Percentiles rank a stretch among this genome's conserved stretches.
phyloP scores from a whole-genome alignment of 2,888 invertebrate species.

The Chaetogeoica ovagalla region DNA sequence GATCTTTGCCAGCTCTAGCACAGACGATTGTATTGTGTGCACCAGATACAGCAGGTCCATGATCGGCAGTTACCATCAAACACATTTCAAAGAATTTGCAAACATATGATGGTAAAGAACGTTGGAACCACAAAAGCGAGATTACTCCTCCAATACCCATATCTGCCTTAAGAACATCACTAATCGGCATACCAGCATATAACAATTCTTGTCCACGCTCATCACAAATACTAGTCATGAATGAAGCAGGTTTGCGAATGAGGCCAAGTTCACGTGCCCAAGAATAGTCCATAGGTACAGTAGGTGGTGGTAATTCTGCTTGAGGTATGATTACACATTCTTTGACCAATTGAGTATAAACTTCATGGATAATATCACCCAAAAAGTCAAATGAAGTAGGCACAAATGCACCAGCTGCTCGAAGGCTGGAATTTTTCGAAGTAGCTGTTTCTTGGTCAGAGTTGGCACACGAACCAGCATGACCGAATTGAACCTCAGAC shows the following conservation, averaged over 20 bases:
- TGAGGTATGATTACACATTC: slow-evolving; percentile 82
- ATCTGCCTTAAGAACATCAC: slow-evolving; percentile 82
- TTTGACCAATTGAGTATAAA: slow-evolving; percentile 76
- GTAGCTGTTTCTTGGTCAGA: slow-evolving; percentile 90
- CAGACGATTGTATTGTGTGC: slow-evolving; percentile 99
- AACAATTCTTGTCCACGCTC: slow-evolving; percentile 95
- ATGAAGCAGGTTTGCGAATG: slow-evolving; percentile 97
- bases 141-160: slow-evolving; percentile 98
- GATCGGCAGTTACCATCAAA: slow-evolving; percentile 97
- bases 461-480: slow-evolving; percentile 98
- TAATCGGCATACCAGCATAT: slow-evolving; percentile 90
- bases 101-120: slow-evolving; percentile 90
- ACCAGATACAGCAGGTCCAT: slow-evolving; percentile 97
- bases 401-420: slow-evolving; percentile 82
- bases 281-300: slow-evolving; percentile 99
- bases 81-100: slow-evolving; percentile 99
- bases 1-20: slow-evolving; percentile 94
- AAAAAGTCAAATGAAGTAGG: slow-evolving; percentile 89
- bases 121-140: slow-evolving; percentile 96
- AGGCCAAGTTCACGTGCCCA: slow-evolving; percentile 98
- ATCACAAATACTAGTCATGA: slow-evolving; percentile 99
- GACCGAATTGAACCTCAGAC: slow-evolving; percentile 94
- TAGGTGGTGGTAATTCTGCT: slow-evolving; percentile 94
- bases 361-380: slow-evolving; percentile 78
- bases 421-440: slow-evolving; percentile 85